These are phyloP conservation scores for Heliothis peltigera DNA, from an alignment of 2,888 invertebrate species.

Conservation along the genomic window DNA sequence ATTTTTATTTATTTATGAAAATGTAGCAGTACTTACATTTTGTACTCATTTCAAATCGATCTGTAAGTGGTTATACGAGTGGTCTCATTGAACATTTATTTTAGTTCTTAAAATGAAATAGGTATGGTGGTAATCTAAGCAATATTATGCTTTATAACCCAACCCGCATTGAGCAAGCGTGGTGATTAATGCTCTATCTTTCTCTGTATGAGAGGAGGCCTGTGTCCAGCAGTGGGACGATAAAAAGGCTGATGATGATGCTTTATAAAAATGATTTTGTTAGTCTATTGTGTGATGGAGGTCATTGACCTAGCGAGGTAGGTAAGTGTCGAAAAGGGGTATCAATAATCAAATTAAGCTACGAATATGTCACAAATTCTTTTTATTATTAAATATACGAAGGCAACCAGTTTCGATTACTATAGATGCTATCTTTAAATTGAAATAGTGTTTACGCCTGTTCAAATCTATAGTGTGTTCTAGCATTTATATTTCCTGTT, in stretches of 20 bases:
- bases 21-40: slow-evolving; percentile 29
- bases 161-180: no score
- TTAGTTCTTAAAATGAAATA: neutral
- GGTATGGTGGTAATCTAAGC: neutral
- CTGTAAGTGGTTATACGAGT: neutral
- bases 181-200: no score
- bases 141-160: no score
- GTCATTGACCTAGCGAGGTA: no score
- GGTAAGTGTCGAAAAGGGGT: no score
- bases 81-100: neutral
- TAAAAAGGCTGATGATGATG: no score
- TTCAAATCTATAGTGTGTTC: slow-evolving; percentile 2
- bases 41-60: slow-evolving; percentile 22
- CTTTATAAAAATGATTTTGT: no score
- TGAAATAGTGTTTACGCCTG: neutral
- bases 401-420: neutral
- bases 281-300: no score
- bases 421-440: neutral
- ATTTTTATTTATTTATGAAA: slow-evolving; percentile 52
- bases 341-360: neutral
- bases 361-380: neutral
- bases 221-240: no score
- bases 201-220: no score
- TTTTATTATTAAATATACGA: neutral
- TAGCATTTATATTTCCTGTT: slow-evolving; percentile 41